A percentile compares a stretch with the other conserved stretches of the same genome.
Evolutionary conservation across 1,140 invertebrate species (phyloP).

Genomic region (Aphidius gifuensis): DNA sequence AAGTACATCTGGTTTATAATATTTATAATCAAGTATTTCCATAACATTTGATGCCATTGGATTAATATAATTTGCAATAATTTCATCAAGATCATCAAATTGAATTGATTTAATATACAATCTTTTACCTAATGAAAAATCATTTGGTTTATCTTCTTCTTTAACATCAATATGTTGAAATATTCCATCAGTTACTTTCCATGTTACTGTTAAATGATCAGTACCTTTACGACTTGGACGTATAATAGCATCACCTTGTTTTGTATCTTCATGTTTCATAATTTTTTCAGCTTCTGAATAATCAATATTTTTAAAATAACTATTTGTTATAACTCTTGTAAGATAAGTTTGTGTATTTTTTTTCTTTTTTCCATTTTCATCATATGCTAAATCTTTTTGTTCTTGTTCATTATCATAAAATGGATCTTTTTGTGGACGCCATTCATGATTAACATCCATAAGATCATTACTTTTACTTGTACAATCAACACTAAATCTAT

Average conservation of each 20-base stretch:
- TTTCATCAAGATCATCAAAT: constrained; percentile 99
- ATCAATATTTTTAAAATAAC: constrained; percentile 94
- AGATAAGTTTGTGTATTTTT: constrained; percentile 80
- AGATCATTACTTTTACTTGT: constrained; percentile 93
- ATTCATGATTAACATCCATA: constrained; percentile 84
- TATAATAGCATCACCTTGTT: constrained; percentile 95
- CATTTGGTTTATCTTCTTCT: constrained; percentile 96
- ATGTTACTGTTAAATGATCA: constrained; percentile 95
- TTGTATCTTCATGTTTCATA: constrained; percentile 73
- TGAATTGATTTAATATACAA: constrained; percentile 86
- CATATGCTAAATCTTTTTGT: constrained; percentile 73
- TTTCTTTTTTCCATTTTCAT: constrained; percentile 78
- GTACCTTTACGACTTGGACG: constrained; percentile 94
- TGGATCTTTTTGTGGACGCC: constrained; percentile 83
- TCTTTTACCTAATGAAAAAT: constrained; percentile 85
- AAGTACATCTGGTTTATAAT: constrained; percentile 72
- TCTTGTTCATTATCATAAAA: constrained; percentile 91
- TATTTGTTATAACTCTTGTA: constrained; percentile 96
- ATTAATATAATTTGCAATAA: constrained; percentile 91
- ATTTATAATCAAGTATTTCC: constrained; percentile 89
- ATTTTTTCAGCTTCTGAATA: constrained; percentile 90
- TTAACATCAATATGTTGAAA: constrained; percentile 94
- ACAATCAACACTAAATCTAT: constrained; percentile 90
- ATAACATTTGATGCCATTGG: constrained; percentile 92
- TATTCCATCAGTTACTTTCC: constrained; percentile 94